Evolutionary conservation across 2,797 vertebrate genomes (phyloP).

Genomic region (Stomatorhinus walkeri): DNA sequence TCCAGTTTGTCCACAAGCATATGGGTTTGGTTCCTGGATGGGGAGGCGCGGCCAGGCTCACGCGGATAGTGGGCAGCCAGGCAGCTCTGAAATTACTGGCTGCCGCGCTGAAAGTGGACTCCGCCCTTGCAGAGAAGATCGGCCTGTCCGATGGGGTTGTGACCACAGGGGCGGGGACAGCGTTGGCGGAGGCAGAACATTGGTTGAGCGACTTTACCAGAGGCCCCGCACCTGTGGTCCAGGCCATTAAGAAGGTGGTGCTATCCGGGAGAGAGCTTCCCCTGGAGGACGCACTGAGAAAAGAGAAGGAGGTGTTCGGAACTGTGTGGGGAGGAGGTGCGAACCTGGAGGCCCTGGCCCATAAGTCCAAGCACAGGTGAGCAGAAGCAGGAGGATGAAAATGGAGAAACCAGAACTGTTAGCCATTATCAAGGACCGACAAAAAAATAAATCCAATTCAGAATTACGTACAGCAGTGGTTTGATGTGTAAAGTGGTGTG

Average conservation of each 20-base stretch:
- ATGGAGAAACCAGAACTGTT: neutral
- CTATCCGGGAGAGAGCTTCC: constrained; percentile 72
- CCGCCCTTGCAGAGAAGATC: constrained; percentile 57
- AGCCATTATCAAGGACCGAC: neutral
- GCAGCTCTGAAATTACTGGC: constrained; percentile 74
- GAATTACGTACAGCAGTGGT: neutral
- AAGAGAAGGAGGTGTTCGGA: constrained; percentile 78
- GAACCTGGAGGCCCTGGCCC: constrained; percentile 75
- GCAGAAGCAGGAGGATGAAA: neutral
- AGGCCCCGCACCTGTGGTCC: constrained; percentile 68
- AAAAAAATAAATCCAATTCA: neutral
- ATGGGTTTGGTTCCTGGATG: constrained; percentile 94
- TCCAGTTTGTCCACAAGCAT: constrained; percentile 90
- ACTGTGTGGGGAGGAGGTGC: constrained; percentile 83
- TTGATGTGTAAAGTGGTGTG: neutral
- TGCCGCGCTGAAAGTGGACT: constrained; percentile 59
- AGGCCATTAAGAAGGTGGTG: constrained; percentile 75
- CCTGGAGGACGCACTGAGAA: constrained; percentile 70
- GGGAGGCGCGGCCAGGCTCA: constrained; percentile 78
- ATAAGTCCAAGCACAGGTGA: constrained; percentile 73
- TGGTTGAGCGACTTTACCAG: constrained; percentile 70
- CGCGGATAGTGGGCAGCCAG: constrained; percentile 65
- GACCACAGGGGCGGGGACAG: constrained; percentile 26
- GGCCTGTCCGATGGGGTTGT: constrained; percentile 70
- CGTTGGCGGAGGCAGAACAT: constrained; percentile 54